A percentile compares a stretch with the other conserved stretches of the same genome.
Evolutionary conservation across 2,797 vertebrate genomes (phyloP).

Genomic region (Rhadinocentrus ornatus): DNA sequence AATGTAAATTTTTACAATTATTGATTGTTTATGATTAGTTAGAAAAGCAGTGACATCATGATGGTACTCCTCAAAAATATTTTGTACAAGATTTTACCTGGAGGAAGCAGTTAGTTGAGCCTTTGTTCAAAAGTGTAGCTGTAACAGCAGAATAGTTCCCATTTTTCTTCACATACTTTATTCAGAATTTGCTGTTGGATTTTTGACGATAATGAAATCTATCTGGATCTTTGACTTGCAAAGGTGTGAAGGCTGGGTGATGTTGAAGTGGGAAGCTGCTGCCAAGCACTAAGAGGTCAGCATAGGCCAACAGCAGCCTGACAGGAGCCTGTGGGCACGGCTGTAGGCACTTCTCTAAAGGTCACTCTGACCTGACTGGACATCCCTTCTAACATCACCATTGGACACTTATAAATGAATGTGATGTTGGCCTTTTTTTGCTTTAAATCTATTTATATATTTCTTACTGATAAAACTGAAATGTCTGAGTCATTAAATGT

Average conservation of each 20-base stretch:
- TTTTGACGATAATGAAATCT: conserved; percentile 36
- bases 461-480: not conserved
- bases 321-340: conserved; percentile 68
- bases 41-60: conserved; percentile 24
- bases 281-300: conserved; percentile 56
- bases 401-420: conserved; percentile 33
- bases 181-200: conserved; percentile 36
- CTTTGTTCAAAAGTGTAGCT: conserved; percentile 27
- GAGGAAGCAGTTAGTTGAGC: conserved; percentile 51
- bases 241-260: conserved; percentile 60
- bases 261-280: conserved; percentile 49
- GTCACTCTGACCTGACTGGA: conserved; percentile 54
- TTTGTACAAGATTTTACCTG: conserved; percentile 33
- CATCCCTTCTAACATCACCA: conserved; percentile 60
- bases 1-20: conserved; percentile 4
- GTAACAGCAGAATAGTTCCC: conserved; percentile 10
- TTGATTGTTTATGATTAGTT: conserved; percentile 28
- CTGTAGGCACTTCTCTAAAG: conserved; percentile 70
- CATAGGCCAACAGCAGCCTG: conserved; percentile 55
- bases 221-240: conserved; percentile 33
- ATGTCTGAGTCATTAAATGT: not conserved
- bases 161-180: conserved; percentile 12
- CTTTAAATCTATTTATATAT: conserved; percentile 15
- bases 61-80: conserved; percentile 26
- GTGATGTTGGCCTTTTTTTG: conserved; percentile 28